Conservation (phyloP, 2,113 vertebrate species). For the Nicator chloris region DNA sequence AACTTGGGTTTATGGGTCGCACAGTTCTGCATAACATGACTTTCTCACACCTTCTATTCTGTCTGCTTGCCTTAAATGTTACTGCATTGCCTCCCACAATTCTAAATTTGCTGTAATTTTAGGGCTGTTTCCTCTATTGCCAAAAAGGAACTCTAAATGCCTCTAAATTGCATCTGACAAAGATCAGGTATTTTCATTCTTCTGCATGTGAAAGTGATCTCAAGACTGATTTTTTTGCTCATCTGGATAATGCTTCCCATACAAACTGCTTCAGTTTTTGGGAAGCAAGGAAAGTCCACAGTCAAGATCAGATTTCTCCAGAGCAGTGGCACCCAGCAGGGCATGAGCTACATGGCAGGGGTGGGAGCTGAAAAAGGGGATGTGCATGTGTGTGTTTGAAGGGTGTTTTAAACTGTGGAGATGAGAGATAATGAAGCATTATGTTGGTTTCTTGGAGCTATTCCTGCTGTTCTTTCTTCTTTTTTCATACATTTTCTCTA, state of each 20-base stretch:
- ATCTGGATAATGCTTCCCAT: background rate
- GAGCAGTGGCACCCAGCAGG: background rate
- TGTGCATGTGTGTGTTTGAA: background rate
- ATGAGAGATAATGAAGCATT: background rate
- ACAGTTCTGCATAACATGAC: background rate
- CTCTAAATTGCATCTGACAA: background rate
- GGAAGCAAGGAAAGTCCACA: background rate
- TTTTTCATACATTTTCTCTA: background rate
- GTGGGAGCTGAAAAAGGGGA: background rate
- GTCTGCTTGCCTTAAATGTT: background rate
- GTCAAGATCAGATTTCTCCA: background rate
- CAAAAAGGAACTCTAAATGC: background rate
- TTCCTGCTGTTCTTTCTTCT: background rate
- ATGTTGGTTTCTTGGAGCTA: background rate
- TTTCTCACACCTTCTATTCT: background rate
- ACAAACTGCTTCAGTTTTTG: background rate
- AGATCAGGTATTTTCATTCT: slow-evolving; percentile 1
- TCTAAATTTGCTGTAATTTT: background rate
- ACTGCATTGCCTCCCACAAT: background rate
- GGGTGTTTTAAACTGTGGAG: background rate
- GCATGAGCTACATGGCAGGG: background rate
- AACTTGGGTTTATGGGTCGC: background rate
- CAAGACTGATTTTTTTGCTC: background rate
- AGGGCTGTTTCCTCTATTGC: background rate
- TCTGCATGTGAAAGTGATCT: background rate